Evolutionary conservation across 2,888 invertebrate species (phyloP), one percentile per base, ranked within the genome.

Genomic region (Epinotia bilunana): DNA sequence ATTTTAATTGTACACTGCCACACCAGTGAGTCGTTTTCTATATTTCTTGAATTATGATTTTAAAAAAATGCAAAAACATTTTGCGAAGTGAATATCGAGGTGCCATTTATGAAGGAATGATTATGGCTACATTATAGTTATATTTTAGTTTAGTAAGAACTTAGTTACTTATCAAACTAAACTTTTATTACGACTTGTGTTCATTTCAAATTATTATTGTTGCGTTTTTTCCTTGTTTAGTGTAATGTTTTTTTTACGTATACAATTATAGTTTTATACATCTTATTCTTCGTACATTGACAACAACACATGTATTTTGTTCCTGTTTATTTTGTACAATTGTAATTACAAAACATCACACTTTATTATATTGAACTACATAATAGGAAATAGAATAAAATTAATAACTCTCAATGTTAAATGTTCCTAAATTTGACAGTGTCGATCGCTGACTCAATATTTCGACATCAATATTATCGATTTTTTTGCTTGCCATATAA

Each of bases 391-490:
- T 90, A 92, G 88, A 86, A 85, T 88, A 87, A 88, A 87, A 87
- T 89, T 90, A 88, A 90, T 90, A 91, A 90, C 89, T 92, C 92
- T 92, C 92, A 92, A 88, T 93, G 93, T 93, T 93, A 89, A 92
- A 93, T 92, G 93, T 93, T 93, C 93, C 93, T 93, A 93, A 92
- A 93, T 91, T 92, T 89, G 86, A 90, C 90, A 90, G 85, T 89
- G 90, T 89, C 88, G 89, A 88, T 87, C 88, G 89, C 90, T 89
- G 84, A 88, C 83, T 84, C 84, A 80, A 82, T 78, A 83, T 85
- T 88, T 87, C 86, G 82, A 86, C 83, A 83, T 88, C 79, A 78
- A 84, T 82, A 83, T 81, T 76, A 78, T 77, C 81, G 82, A 82
- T 85, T 85, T 86, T 84, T 88, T 89, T 88, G 92, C 93, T 93